phyloP scores from a whole-genome alignment of 1,140 invertebrate genomes.

The Drosophila tani region DNA sequence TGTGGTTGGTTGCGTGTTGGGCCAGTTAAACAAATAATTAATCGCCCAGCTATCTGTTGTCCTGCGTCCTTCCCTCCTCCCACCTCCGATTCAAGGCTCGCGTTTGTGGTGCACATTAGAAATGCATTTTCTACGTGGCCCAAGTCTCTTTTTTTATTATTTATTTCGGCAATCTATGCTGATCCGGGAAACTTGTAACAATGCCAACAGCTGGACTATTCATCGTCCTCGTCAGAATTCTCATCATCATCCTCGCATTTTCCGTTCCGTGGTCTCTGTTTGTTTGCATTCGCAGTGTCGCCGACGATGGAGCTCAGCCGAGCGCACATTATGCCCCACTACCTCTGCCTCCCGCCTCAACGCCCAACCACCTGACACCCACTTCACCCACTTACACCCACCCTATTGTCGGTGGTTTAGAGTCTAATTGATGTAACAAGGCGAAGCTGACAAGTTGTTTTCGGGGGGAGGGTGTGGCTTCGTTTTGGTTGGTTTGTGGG shows the following conservation, averaged over 20 bases:
- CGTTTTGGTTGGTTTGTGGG: constrained; percentile 21
- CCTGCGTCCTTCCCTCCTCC: neutral
- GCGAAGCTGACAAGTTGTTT: constrained; percentile 66
- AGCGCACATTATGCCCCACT: constrained; percentile 64
- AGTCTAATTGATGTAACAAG: constrained; percentile 69
- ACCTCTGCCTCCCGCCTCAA: neutral
- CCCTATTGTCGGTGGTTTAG: constrained; percentile 37
- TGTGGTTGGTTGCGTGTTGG: constrained; percentile 62
- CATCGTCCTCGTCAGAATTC: constrained; percentile 33
- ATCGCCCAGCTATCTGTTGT: constrained; percentile 32
- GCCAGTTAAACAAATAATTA: constrained; percentile 81
- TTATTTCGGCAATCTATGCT: constrained; percentile 58
- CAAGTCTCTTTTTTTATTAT: constrained; percentile 9
- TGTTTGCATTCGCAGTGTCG: constrained; percentile 61
- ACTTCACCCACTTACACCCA: constrained; percentile 7
- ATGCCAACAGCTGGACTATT: constrained; percentile 69
- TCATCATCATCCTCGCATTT: constrained; percentile 57
- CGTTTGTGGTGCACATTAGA: constrained; percentile 71
- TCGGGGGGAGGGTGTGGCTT: neutral
- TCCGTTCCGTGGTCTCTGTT: constrained; percentile 20
- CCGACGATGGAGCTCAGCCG: constrained; percentile 37
- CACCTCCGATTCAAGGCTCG: constrained; percentile 39
- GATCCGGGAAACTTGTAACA: constrained; percentile 83
- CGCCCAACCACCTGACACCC: constrained; percentile 4
- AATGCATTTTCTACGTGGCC: constrained; percentile 67